Conservation (phyloP, 2,797 vertebrate genomes). For the Lerista edwardsae region DNA sequence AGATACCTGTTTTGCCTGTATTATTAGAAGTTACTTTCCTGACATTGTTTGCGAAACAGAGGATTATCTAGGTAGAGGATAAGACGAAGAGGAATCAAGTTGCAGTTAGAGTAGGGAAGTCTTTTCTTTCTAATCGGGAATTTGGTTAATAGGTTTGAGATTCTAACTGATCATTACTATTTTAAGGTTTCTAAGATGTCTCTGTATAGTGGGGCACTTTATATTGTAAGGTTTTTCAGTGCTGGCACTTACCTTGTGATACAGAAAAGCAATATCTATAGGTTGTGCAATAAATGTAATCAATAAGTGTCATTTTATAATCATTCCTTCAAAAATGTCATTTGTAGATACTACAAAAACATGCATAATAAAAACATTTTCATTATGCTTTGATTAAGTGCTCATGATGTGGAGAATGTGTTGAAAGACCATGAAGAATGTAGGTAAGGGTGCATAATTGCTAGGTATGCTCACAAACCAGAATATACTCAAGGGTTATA, state of each 20-base stretch:
- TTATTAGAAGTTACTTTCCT: slow-evolving; percentile 53
- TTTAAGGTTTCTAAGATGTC: slow-evolving; percentile 70
- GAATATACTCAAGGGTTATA: background rate
- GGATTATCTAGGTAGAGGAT: slow-evolving; percentile 70
- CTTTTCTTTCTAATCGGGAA: slow-evolving; percentile 73
- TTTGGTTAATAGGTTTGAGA: slow-evolving; percentile 73
- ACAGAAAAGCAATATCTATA: slow-evolving; percentile 21
- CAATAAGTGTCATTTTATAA: slow-evolving; percentile 7
- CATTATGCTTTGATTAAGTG: background rate
- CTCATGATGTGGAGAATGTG: background rate
- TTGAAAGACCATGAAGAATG: background rate
- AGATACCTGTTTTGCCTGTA: slow-evolving; percentile 60
- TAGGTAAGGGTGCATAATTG: background rate
- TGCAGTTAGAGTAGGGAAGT: slow-evolving; percentile 66
- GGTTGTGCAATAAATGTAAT: background rate
- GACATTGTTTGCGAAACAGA: slow-evolving; percentile 66
- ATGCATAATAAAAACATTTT: no score
- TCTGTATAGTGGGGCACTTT: slow-evolving; percentile 56
- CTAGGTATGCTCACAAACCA: background rate
- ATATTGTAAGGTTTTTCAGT: slow-evolving; percentile 39
- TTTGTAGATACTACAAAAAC: background rate
- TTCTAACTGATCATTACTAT: slow-evolving; percentile 73
- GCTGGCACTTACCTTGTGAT: background rate
- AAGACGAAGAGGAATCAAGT: slow-evolving; percentile 68
- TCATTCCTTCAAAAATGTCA: background rate